A percentile compares a stretch with the other conserved stretches of the same genome.
These are phyloP conservation scores for Procambarus virginalis DNA, from an alignment of 1,140 invertebrate species.

Conservation along the genomic window DNA sequence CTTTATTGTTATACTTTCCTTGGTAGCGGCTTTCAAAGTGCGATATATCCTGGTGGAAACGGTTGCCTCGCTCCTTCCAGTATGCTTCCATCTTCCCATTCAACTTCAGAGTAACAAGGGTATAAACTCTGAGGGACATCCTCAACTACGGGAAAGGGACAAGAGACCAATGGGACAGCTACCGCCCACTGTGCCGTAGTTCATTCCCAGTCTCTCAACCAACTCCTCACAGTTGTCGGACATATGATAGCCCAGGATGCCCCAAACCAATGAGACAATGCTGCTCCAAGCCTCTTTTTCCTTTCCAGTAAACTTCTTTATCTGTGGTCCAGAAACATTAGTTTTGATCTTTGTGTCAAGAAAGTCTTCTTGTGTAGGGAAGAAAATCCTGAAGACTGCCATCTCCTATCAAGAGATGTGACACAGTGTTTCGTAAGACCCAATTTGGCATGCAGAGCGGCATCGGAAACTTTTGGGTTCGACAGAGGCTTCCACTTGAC, in stretches of 20 bases:
- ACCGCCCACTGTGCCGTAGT: not conserved
- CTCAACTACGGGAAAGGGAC: too few species aligned
- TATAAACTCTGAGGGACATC: constrained; percentile 8
- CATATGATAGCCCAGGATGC: not conserved
- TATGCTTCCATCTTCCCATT: constrained; percentile 4
- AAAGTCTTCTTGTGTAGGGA: too few species aligned
- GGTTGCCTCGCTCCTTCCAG: not conserved
- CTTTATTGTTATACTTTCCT: constrained; percentile 15
- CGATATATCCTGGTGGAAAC: constrained; percentile 15
- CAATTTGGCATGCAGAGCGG: not conserved
- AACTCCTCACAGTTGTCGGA: not conserved
- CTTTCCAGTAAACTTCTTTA: not conserved
- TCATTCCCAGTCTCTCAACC: constrained; percentile 5
- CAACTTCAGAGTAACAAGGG: not conserved
- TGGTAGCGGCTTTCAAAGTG: constrained; percentile 23
- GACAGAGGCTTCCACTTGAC: not conserved
- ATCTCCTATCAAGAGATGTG: not conserved
- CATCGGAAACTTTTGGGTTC: not conserved
- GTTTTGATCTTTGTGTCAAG: not conserved
- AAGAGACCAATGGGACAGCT: not conserved
- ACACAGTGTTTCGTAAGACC: not conserved
- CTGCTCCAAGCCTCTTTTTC: constrained; percentile 13
- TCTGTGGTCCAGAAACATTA: not conserved
- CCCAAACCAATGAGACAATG: constrained; percentile 1
- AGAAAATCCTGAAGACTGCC: not conserved